A percentile compares a stretch with the other conserved stretches of the same genome.
phyloP scores from a whole-genome alignment of 2,113 vertebrate genomes.

The Heterotilapia buettikoferi region DNA sequence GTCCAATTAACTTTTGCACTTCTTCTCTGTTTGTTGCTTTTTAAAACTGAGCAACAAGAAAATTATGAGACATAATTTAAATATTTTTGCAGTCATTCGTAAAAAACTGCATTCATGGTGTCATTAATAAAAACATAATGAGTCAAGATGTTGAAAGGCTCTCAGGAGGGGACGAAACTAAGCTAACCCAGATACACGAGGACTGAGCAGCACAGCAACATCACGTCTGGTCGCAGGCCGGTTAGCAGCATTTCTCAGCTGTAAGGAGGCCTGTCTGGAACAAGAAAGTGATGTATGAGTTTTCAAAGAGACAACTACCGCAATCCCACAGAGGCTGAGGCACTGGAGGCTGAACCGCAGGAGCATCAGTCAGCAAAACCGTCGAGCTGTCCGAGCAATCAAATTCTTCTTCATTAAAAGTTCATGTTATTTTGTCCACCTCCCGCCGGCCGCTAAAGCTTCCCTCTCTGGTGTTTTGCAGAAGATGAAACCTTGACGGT shows the following conservation, averaged over 20 bases:
- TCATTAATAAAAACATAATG: background rate
- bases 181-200: background rate
- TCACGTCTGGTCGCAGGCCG: background rate
- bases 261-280: background rate
- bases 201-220: background rate
- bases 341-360: background rate
- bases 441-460: background rate
- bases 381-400: background rate
- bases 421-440: background rate
- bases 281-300: background rate
- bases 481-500: background rate
- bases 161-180: background rate
- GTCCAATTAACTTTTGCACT: rapidly evolving
- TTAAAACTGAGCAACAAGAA: background rate
- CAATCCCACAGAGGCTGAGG: background rate
- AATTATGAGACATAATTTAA: background rate
- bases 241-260: background rate
- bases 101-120: background rate
- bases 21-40: rapidly evolving
- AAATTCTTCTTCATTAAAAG: background rate
- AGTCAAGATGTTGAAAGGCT: background rate
- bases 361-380: background rate
- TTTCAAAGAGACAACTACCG: background rate
- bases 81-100: background rate
- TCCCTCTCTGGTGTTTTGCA: background rate